These are phyloP conservation scores for Drosophila quinaria DNA, from an alignment of 2,888 invertebrate genomes.

Conservation along the genomic window DNA sequence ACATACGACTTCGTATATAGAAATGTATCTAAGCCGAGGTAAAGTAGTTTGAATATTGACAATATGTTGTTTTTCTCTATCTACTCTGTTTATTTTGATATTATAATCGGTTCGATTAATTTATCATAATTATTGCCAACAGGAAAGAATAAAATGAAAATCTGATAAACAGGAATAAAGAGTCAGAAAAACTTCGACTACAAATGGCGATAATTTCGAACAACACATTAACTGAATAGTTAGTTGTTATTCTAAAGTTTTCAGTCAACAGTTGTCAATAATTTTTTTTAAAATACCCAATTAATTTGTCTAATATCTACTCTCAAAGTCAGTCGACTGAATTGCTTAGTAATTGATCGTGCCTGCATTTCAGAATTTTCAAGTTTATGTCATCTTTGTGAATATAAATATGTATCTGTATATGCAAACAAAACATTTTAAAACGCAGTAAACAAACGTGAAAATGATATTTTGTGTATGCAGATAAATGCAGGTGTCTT, in stretches of 20 bases:
- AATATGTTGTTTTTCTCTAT: constrained; percentile 5
- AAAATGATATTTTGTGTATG: not conserved
- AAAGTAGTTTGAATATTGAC: constrained; percentile 4
- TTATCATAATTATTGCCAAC: constrained; percentile 8
- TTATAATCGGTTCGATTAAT: not conserved
- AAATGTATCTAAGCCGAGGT: constrained; percentile 26
- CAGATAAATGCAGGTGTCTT: not conserved
- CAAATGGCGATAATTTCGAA: constrained; percentile 9
- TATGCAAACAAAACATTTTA: constrained; percentile 9
- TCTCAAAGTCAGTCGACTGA: constrained; percentile 56
- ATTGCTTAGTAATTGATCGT: constrained; percentile 28
- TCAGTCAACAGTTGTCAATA: not conserved
- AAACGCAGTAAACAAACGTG: not conserved
- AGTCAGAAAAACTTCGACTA: not conserved
- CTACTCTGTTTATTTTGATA: not conserved
- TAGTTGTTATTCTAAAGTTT: not conserved
- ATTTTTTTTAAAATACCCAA: not conserved
- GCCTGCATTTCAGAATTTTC: constrained; percentile 16
- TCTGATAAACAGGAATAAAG: not conserved
- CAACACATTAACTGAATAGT: constrained; percentile 27
- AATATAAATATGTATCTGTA: not conserved
- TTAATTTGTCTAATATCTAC: constrained; percentile 19
- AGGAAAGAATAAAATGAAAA: not conserved
- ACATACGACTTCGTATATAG: not conserved
- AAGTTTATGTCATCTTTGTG: constrained; percentile 46